These are phyloP conservation scores for Drosophila diplacantha DNA, from an alignment of 2,888 invertebrate genomes.

Conservation along the genomic window DNA sequence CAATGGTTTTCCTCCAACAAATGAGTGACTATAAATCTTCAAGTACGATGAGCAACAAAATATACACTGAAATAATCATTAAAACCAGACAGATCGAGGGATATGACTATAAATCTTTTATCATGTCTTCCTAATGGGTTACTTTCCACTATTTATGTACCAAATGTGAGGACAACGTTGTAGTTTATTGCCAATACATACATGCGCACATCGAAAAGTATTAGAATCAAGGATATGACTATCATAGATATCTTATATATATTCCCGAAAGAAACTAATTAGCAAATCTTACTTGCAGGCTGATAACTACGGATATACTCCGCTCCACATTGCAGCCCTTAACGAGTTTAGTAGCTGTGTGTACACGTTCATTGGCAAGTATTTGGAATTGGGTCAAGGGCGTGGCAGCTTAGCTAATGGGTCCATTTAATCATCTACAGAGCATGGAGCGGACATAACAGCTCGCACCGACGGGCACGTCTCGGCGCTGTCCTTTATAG, in stretches of 20 bases:
- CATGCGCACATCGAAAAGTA: neutral
- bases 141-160: neutral
- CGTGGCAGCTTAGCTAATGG: neutral
- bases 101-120: neutral
- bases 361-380: slow-evolving; percentile 82
- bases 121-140: neutral
- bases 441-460: slow-evolving; percentile 89
- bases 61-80: neutral
- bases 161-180: neutral
- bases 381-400: neutral
- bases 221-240: neutral
- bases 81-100: neutral
- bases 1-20: neutral
- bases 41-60: neutral
- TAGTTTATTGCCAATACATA: neutral
- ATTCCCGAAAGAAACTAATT: neutral
- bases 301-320: slow-evolving; percentile 90
- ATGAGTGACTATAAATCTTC: neutral
- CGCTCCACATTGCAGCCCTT: slow-evolving; percentile 88
- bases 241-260: neutral
- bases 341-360: slow-evolving; percentile 89
- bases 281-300: slow-evolving; percentile 68
- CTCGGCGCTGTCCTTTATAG: slow-evolving; percentile 88
- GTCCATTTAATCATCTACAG: slow-evolving; percentile 66
- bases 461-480: slow-evolving; percentile 88